Base-by-base conservation (phyloP, 2,113 vertebrate genomes). In the Cyprinodon brontotheroides region DNA sequence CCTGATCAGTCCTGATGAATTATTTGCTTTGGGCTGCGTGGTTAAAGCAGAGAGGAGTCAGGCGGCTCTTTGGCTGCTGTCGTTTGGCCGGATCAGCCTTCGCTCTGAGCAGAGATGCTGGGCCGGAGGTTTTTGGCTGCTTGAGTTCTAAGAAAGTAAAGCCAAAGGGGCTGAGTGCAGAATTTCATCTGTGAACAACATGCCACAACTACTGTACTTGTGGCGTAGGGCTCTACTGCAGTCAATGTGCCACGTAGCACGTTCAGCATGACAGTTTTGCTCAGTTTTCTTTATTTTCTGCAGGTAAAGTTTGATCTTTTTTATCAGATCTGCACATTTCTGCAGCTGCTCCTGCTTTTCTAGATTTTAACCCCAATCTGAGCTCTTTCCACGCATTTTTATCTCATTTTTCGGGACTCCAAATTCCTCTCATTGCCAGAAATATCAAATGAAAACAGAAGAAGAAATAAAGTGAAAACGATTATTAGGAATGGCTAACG, bases 111-210 rank as follows among this genome's bases (percentile, higher is more conserved):
- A 61, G 38, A 79, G 72, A 78, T 50, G 83, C 71, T 82, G 1
- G 53, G 70, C 63, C 63, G 75, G 82, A 86, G 83, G 86, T 82
- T 89, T 89, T 89, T 89, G 83, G 83, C 82, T 84, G 61, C 63
- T n/a, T n/a, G 0, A 47, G 15, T 38, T 64, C 70, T 11, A 41
- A n/a, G n/a, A n/a, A n/a, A n/a, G 73, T 63, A 73, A 64, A 81
- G 83, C 79, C 74, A 90, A 93, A 83, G 76, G 76, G 88, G 90
- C 85, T 87, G 89, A 90, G 78, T 70, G 53, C 79, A 90, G 87
- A 84, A 88, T 67, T 70, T 74, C 72, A 71, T 67, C 72, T n/a
- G 64, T 74, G 29, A 77, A 79, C 71, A 68, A 50, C 79, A 71
- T 38, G 63, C 72, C 69, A 47, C 37, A 79, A 75, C 74, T 65